Conservation (phyloP, 2,113 vertebrate genomes). For the Python bivittatus region DNA sequence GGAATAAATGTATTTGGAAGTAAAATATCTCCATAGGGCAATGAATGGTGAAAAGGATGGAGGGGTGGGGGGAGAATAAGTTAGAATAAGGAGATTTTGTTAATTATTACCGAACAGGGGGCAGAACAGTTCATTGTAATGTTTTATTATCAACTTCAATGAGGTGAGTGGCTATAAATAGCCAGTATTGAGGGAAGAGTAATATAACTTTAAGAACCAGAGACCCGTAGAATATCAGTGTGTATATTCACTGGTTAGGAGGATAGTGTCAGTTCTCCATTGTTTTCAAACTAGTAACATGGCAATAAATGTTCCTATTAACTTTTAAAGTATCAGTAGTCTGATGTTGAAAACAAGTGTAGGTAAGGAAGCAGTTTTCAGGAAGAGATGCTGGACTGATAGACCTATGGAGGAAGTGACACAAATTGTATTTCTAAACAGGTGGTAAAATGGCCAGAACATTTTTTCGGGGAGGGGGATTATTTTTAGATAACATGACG, state of each 20-base stretch:
- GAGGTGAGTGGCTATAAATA: background rate
- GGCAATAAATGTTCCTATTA: background rate
- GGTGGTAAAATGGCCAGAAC: background rate
- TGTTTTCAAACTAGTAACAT: background rate
- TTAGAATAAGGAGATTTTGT: background rate
- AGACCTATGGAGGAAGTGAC: background rate
- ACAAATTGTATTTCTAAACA: background rate
- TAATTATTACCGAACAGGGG: background rate
- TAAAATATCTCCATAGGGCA: conserved; percentile 28
- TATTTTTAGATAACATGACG: background rate
- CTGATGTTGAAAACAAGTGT: background rate
- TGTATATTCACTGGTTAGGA: background rate
- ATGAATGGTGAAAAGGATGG: conserved; percentile 14
- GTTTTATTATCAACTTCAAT: background rate
- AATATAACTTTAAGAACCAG: background rate
- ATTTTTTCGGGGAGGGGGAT: background rate
- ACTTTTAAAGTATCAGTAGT: background rate
- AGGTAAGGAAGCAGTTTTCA: background rate
- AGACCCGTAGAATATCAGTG: background rate
- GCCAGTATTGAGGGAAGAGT: background rate
- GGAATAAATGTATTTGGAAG: conserved; percentile 44
- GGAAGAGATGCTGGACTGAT: background rate
- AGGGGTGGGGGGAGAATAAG: conserved; percentile 39
- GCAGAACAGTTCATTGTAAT: background rate
- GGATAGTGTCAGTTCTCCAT: background rate